A percentile compares a stretch with the other conserved stretches of the same genome.
Evolutionary conservation across 2,888 invertebrate species (phyloP).

Genomic region (Dryomyza anilis): DNA sequence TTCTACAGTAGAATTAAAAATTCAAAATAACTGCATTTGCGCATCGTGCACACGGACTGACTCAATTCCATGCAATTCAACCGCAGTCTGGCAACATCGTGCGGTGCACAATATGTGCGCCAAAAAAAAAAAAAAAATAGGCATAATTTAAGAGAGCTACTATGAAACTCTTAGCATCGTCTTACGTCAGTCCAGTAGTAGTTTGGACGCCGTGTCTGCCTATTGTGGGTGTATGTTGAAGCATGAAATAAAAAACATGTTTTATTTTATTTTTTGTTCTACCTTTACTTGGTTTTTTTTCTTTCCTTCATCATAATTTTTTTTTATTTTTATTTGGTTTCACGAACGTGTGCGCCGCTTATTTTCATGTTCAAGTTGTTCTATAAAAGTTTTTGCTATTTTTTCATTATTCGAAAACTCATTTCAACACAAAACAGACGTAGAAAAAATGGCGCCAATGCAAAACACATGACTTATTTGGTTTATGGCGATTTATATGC

Average conservation of each 20-base stretch:
- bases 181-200: not conserved
- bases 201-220: not conserved
- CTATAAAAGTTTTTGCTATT: not conserved
- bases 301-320: not conserved
- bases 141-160: too few relatives aligned
- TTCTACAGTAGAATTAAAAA: not conserved
- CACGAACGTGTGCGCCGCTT: not conserved
- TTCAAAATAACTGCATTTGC: constrained; percentile 7
- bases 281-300: not conserved
- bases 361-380: not conserved
- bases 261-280: not conserved
- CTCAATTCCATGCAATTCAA: not conserved
- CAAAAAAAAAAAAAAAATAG: too few relatives aligned
- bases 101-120: too few relatives aligned
- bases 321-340: not conserved
- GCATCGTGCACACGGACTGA: not conserved
- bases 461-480: not conserved
- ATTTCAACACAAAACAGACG: not conserved
- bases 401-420: not conserved
- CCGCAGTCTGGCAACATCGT: constrained; percentile 7
- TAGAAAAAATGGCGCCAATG: not conserved
- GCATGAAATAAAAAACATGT: not conserved
- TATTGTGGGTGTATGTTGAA: constrained; percentile 3
- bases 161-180: too few relatives aligned
- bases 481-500: too few relatives aligned